Evolutionary conservation across 2,113 vertebrate genomes (phyloP).

Genomic region (Bostrychus sinensis): DNA sequence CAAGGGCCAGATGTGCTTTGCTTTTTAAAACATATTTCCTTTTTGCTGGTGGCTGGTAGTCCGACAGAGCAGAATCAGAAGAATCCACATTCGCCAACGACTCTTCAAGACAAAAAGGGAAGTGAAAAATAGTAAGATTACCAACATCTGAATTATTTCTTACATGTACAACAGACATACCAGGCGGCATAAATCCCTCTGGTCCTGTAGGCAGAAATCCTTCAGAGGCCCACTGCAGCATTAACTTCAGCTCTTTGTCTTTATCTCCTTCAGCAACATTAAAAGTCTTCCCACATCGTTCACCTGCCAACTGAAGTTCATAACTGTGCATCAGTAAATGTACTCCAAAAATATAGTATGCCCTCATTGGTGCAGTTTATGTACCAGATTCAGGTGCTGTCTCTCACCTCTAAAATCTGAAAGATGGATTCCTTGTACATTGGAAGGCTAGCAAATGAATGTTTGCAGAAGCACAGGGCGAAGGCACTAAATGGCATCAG

Average conservation of each 20-base stretch:
- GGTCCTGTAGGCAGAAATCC: constrained; percentile 90
- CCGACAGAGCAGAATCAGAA: constrained; percentile 49
- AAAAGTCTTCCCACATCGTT: constrained; percentile 86
- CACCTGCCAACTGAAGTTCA: constrained; percentile 82
- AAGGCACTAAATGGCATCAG: constrained; percentile 83
- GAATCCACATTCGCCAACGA: constrained; percentile 15
- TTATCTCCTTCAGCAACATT: constrained; percentile 60
- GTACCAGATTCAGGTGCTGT: background rate
- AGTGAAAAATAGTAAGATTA: background rate
- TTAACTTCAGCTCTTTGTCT: constrained; percentile 84
- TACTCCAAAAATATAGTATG: background rate
- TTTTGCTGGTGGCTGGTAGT: constrained; percentile 78
- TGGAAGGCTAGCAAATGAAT: constrained; percentile 86
- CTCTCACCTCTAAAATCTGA: constrained; percentile 88
- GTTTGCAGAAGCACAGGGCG: constrained; percentile 85
- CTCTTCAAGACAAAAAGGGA: constrained; percentile 10
- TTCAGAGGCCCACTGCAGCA: constrained; percentile 90
- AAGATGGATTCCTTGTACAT: constrained; percentile 88
- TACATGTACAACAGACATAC: constrained; percentile 6
- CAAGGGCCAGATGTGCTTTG: constrained; percentile 1
- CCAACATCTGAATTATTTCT: background rate
- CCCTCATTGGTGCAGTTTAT: background rate
- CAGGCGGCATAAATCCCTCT: constrained; percentile 78
- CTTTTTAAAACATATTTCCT: constrained; percentile 70
- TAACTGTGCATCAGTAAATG: background rate